Evolutionary conservation across 2,797 vertebrate species (phyloP).

Genomic region (Cirrhinus molitorella): DNA sequence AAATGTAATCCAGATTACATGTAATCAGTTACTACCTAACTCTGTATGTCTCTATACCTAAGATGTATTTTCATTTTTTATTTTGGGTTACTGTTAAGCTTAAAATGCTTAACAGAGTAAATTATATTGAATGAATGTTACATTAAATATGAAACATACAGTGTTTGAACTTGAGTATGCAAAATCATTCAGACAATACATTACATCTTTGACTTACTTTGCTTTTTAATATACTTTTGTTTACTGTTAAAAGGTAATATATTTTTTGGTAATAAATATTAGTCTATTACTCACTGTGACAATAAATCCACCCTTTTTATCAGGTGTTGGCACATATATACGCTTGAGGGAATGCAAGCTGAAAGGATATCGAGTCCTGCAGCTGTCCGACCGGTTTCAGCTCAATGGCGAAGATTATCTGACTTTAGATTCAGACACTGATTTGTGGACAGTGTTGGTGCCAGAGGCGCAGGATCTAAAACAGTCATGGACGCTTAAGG

Average conservation of each 20-base stretch:
- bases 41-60: background rate
- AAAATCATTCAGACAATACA: background rate
- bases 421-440: conserved; percentile 61
- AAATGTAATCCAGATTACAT: too few relatives aligned
- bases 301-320: background rate
- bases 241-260: too few relatives aligned
- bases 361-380: conserved; percentile 64
- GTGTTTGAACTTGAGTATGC: background rate
- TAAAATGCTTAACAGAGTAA: background rate
- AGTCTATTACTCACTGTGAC: background rate
- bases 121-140: background rate
- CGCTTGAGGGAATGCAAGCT: conserved; percentile 71
- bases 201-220: background rate
- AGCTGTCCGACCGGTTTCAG: conserved; percentile 68
- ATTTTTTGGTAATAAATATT: background rate
- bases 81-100: background rate
- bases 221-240: background rate
- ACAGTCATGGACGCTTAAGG: conserved; percentile 60
- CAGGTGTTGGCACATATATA: conserved; percentile 68
- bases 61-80: background rate
- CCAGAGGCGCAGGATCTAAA: conserved; percentile 65
- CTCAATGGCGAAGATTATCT: conserved; percentile 68
- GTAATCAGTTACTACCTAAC: too few relatives aligned
- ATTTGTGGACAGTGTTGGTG: conserved; percentile 65
- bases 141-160: background rate